Percentiles rank a stretch among this genome's conserved stretches.
phyloP scores from a whole-genome alignment of 2,797 vertebrate species.

The Gallinago stenura region DNA sequence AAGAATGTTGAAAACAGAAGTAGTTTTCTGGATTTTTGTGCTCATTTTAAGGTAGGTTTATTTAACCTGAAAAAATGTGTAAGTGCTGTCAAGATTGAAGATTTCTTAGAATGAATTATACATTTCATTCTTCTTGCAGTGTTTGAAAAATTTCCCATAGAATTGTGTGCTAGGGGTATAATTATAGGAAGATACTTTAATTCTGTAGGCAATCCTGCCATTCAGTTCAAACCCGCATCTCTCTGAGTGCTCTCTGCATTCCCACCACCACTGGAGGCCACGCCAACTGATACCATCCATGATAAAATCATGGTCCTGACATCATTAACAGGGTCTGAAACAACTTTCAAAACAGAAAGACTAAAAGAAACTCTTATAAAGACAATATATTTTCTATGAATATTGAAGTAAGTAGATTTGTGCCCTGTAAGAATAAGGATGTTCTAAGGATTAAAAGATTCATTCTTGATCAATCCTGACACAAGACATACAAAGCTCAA shows the following conservation, averaged over 20 bases:
- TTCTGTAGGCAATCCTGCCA: neutral
- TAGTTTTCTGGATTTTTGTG: neutral
- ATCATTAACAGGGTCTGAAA: neutral
- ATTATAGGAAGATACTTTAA: neutral
- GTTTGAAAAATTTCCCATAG: neutral
- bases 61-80: neutral
- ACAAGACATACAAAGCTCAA: neutral
- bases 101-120: neutral
- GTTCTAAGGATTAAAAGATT: neutral
- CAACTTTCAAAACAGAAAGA: neutral
- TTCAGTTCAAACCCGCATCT: neutral
- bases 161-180: neutral
- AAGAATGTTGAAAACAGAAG: neutral
- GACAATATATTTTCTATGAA: neutral
- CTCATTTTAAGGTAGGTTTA: neutral
- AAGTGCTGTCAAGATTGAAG: neutral
- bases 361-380: neutral
- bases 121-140: neutral
- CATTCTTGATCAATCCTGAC: neutral
- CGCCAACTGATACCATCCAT: fast-evolving
- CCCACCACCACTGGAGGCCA: fast-evolving
- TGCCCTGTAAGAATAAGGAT: neutral
- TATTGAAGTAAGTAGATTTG: neutral
- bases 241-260: neutral
- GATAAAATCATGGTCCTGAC: neutral